Base-by-base conservation (phyloP, 2,888 invertebrate genomes). In the Aethes cnicana region DNA sequence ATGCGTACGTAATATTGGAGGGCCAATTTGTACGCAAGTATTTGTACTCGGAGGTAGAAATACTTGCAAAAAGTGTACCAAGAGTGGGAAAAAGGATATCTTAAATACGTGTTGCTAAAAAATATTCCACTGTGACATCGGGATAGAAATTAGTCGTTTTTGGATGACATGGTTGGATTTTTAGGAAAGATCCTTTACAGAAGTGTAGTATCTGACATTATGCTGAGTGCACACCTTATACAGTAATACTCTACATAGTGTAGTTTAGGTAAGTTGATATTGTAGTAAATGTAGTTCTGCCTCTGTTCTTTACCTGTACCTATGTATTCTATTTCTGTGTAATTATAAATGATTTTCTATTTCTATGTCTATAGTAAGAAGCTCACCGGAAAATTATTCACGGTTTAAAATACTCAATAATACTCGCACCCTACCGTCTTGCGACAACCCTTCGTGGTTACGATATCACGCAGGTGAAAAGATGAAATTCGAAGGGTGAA, bases 1-100 rank as follows among this genome's bases (percentile, higher is more conserved):
- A 33, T 33, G 68, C 63, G 68, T 68, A 72, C 69, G 72, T 72
- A 74, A 74, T 72, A 65, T n/a, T n/a, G n/a, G 64, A 66, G 66
- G 66, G 68, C 66, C 74, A 72, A 75, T 75, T 74, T 75, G 71
- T 71, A 57, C 61, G 58, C 55, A 56, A 55, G 25, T 52, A 46
- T 36, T 62, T 62, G 59, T 59, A 59, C 62, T 59, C 57, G 58
- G 52, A 21, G 8, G 37, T 25, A n/a, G 6, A 18, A 28, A 28
- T 28, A 28, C 41, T 28, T 28, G 28, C n/a, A n/a, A n/a, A n/a
- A n/a, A n/a, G n/a, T n/a, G 11, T 28, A n/a, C 9, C 1, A 11
- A 20, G 18, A 36, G 18, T n/a, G n/a, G n/a, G n/a, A n/a, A n/a
- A n/a, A n/a, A n/a, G 18, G 18, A 18, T 36, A 36, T 11, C 17